Conservation (phyloP, 2,888 invertebrate species). For the Eubasilissa splendida region DNA sequence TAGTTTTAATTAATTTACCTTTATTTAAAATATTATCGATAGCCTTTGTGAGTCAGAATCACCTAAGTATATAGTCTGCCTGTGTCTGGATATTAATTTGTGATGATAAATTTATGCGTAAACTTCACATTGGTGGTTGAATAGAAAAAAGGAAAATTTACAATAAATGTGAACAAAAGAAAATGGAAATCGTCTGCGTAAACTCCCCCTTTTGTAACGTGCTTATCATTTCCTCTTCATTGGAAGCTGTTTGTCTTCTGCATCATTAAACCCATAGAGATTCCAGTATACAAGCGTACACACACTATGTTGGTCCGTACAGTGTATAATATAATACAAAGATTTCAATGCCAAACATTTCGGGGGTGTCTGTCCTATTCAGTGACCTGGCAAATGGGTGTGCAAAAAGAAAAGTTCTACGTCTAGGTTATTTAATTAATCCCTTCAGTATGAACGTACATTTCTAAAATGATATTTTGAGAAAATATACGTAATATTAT, state of each 20-base stretch:
- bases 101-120: too few species aligned
- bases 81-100: too few species aligned
- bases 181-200: neutral
- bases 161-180: neutral
- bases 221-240: conserved; percentile 44
- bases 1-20: too few species aligned
- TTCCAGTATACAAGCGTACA: neutral
- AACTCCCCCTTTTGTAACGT: conserved; percentile 14
- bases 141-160: neutral
- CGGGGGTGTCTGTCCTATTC: neutral
- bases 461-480: too few species aligned
- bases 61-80: too few species aligned
- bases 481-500: too few species aligned
- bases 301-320: neutral
- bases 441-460: too few species aligned
- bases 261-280: conserved; percentile 41
- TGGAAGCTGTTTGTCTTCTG: conserved; percentile 39
- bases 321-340: neutral
- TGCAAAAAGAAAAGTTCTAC: too few species aligned
- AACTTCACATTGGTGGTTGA: too few species aligned
- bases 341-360: conserved; percentile 21
- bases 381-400: conserved; percentile 1
- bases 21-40: too few species aligned
- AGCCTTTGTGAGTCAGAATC: too few species aligned
- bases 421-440: too few species aligned